Evolutionary conservation across 2,113 vertebrate genomes (phyloP).

Genomic region (Scortum barcoo): DNA sequence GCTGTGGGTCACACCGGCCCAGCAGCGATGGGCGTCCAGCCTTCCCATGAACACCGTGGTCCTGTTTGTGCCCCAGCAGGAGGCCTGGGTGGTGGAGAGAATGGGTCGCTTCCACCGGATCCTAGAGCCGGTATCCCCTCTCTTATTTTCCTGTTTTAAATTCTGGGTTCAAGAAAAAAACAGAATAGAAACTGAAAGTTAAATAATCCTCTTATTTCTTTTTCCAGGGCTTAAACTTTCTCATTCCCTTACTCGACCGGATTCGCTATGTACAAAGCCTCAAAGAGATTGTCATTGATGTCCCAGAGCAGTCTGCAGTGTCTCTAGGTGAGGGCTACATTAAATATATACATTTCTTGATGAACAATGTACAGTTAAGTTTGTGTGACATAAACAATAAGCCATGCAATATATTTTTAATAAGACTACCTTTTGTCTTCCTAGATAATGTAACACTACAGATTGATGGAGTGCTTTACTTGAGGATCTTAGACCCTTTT

Average conservation of each 20-base stretch:
- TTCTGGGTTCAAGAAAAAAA: too few species aligned
- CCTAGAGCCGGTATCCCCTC: conserved; percentile 89
- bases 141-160: neutral
- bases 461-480: conserved; percentile 96
- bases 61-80: conserved; percentile 97
- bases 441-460: conserved; percentile 98
- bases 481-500: conserved; percentile 95
- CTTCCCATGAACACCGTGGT: conserved; percentile 93
- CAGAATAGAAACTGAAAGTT: neutral
- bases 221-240: conserved; percentile 95
- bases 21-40: conserved; percentile 86
- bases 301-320: conserved; percentile 96
- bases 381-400: neutral
- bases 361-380: neutral
- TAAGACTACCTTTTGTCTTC: neutral
- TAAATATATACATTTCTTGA: neutral
- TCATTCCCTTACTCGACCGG: conserved; percentile 93
- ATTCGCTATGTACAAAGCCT: conserved; percentile 96
- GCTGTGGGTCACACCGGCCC: conserved; percentile 75
- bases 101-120: conserved; percentile 98
- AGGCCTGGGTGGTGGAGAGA: conserved; percentile 98
- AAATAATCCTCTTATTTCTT: conserved; percentile 20
- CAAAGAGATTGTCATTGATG: conserved; percentile 98
- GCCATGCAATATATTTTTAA: neutral
- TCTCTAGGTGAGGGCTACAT: conserved; percentile 73